Base-by-base conservation (phyloP, 2,113 vertebrate species). In the Oophaga pumilio region DNA sequence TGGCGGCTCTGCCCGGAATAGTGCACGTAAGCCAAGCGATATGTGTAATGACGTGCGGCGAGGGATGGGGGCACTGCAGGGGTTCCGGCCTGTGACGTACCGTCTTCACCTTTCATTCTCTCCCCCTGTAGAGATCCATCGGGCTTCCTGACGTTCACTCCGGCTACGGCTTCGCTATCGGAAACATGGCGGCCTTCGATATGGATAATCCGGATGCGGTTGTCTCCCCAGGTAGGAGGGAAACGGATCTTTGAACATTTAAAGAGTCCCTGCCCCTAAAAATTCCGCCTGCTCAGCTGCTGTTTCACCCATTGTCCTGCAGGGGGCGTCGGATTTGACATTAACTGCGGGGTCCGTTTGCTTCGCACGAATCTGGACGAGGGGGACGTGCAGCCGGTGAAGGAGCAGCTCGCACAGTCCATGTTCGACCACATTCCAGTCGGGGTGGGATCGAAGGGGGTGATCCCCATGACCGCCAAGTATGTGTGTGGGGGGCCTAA, bases 381-480 rank as follows among this genome's bases (percentile, higher is more conserved):
- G 91, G 91, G 95, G 0, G 98, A 99, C 7, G 97, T 99, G 49
- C 97, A 99, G 93, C 98, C 98, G 0, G 97, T 99, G 90, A 99
- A 99, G 90, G 98, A 99, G 80, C 98, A 99, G 87, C 96, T 99
- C 0, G 98, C 98, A 28, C 98, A 99, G 90, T 95, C 97, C 2
- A 96, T 99, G 95, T 99, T 99, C 78, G 98, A 99, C 91, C 98
- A 99, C 92, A 99, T 99, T 90, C 98, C 98, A 0, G 98, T 99
- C 8, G 98, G 98, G 0, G 98, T 99, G 0, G 98, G 98, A 1
- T 99, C 97, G 66, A 99, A 99, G 90, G 98, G 98, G 0, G 98
- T 99, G 89, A 99, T 99, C 89, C 98, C 98, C 2, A 99, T 99
- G 98, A 95, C 93, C 50, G 97, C 97, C 90, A 99, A 98, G 98